Percentiles rank a stretch among this genome's conserved stretches.
Conservation (phyloP, 2,888 invertebrate species). For the Lamellibrachia satsuma region DNA sequence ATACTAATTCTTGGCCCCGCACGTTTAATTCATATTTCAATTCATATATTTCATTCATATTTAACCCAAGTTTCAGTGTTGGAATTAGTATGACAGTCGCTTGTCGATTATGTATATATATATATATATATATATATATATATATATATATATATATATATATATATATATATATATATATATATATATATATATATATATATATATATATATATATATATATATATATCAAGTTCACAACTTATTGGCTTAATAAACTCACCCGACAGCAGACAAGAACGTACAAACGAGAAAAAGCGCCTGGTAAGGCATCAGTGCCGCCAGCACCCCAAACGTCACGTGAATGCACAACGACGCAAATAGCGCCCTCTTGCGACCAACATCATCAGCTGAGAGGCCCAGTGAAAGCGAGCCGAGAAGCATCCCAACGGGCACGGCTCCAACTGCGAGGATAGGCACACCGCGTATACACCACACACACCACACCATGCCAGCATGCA, state of each 20-base stretch:
- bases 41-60: too few species aligned
- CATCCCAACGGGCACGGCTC: background rate
- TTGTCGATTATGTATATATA: too few species aligned
- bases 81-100: too few species aligned
- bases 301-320: background rate
- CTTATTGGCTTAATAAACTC: background rate
- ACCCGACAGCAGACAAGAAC: background rate
- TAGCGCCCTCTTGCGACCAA: constrained; percentile 11
- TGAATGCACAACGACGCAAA: background rate
- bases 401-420: background rate
- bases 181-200: too few species aligned
- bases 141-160: too few species aligned
- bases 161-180: too few species aligned
- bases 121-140: too few species aligned
- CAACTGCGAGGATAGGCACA: background rate
- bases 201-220: too few species aligned
- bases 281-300: background rate
- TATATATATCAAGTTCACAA: too few species aligned
- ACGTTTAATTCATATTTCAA: too few species aligned
- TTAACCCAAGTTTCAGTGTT: too few species aligned
- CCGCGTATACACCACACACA: background rate
- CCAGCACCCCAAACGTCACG: background rate
- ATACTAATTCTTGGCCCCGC: too few species aligned
- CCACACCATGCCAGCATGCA: background rate
- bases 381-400: background rate